Percentiles rank a stretch among this genome's conserved stretches.
phyloP scores from a whole-genome alignment of 2,888 invertebrate genomes.

The Temnothorax rugatulus region DNA sequence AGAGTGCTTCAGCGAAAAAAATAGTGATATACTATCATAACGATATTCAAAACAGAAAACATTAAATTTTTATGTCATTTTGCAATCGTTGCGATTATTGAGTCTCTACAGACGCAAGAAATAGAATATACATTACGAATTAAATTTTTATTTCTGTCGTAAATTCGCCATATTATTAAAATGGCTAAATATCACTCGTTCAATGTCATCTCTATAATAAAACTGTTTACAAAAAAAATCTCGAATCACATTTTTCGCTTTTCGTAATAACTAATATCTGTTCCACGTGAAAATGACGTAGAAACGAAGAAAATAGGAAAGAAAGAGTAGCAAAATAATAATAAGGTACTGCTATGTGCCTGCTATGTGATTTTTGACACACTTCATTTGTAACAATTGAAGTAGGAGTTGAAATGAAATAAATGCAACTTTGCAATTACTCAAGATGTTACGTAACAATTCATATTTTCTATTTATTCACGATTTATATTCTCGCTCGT shows the following conservation, averaged over 20 bases:
- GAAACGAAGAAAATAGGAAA: neutral
- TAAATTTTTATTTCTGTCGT: neutral
- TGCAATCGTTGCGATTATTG: neutral
- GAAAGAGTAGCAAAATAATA: neutral
- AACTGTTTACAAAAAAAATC: neutral
- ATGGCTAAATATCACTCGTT: neutral
- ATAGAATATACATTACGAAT: neutral
- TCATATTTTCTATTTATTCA: neutral
- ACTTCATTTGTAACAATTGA: neutral
- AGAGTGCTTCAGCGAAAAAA: neutral
- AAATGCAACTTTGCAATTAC: constrained; percentile 1
- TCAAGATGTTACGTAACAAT: neutral
- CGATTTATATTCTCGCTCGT: neutral
- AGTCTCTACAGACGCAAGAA: neutral
- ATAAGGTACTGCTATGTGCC: neutral
- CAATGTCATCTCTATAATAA: neutral
- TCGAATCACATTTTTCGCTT: neutral
- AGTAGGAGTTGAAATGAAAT: neutral
- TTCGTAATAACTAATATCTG: neutral
- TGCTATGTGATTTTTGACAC: neutral
- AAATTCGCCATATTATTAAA: neutral
- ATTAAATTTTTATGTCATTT: neutral
- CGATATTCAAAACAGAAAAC: neutral
- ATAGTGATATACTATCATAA: neutral
- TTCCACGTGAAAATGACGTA: neutral